Percentiles rank a stretch among this genome's conserved stretches.
phyloP scores from a whole-genome alignment of 1,140 invertebrate genomes.

The Sipha flava region DNA sequence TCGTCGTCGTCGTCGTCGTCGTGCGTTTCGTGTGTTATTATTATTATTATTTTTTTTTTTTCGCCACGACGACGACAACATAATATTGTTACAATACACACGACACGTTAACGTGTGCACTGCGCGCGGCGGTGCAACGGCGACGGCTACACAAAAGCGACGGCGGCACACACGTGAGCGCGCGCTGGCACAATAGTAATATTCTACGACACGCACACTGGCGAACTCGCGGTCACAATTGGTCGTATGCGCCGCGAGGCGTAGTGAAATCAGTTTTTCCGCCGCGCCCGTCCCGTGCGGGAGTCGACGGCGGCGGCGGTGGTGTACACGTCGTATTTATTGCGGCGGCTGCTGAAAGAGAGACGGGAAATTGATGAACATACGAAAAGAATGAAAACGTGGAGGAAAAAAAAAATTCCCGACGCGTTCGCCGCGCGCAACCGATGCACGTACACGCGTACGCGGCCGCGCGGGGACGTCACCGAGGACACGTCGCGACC shows the following conservation, averaged over 20 bases:
- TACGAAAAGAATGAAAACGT: background rate
- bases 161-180: background rate
- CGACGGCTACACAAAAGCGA: background rate
- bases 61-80: background rate
- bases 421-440: background rate
- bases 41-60: background rate
- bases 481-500: too few relatives aligned
- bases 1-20: background rate
- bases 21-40: background rate
- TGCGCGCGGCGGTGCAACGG: background rate
- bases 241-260: background rate
- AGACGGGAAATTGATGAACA: background rate
- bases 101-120: background rate
- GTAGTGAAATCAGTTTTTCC: constrained; percentile 19
- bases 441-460: background rate
- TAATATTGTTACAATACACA: background rate
- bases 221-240: background rate
- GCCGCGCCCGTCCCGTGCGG: background rate
- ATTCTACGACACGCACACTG: background rate
- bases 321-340: background rate
- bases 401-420: background rate
- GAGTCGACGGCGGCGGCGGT: background rate
- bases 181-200: background rate
- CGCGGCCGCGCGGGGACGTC: too few relatives aligned
- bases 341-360: background rate